Evolutionary conservation across 2,113 vertebrate genomes (phyloP).

Genomic region (Indicator maculatus): DNA sequence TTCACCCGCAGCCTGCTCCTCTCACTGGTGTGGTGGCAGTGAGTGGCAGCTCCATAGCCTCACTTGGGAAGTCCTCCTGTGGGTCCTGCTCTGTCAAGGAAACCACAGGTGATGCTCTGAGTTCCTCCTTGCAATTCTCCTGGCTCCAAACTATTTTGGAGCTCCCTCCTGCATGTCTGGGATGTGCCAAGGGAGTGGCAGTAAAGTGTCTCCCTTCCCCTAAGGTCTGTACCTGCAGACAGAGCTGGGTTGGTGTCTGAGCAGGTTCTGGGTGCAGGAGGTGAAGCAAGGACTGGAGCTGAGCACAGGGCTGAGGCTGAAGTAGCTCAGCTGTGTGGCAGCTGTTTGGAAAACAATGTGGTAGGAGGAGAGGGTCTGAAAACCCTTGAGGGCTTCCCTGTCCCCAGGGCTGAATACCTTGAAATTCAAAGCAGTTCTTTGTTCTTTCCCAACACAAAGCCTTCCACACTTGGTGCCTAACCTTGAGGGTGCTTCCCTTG

Average conservation of each 20-base stretch:
- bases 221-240: background rate
- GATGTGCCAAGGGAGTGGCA: background rate
- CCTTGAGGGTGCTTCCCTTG: background rate
- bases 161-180: background rate
- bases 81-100: background rate
- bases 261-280: background rate
- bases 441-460: background rate
- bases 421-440: background rate
- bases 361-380: background rate
- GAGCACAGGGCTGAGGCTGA: background rate
- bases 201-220: background rate
- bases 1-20: background rate
- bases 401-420: background rate
- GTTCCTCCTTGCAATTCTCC: background rate
- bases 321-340: background rate
- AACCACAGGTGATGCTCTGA: background rate
- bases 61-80: accelerated
- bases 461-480: background rate
- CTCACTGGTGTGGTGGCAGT: background rate
- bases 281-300: background rate
- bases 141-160: background rate
- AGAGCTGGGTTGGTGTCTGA: background rate
- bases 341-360: background rate
- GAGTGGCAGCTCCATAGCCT: background rate
- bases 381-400: background rate